Percentiles rank a stretch among this genome's conserved stretches.
These are phyloP conservation scores for Clistopyga incitator DNA, from an alignment of 2,888 invertebrate genomes.

Conservation along the genomic window DNA sequence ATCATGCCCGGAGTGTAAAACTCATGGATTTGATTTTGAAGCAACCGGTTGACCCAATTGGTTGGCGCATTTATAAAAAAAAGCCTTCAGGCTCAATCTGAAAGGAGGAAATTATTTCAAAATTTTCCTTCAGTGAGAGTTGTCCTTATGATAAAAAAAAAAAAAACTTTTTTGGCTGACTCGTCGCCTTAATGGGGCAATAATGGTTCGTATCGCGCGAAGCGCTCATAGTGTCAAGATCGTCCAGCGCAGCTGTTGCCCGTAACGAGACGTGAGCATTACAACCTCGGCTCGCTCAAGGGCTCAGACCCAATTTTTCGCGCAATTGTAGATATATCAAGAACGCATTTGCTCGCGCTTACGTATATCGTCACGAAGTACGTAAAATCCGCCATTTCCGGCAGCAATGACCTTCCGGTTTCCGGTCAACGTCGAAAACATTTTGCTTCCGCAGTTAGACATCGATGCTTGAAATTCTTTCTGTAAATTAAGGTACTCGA, in stretches of 20 bases:
- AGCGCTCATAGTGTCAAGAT: slow-evolving; percentile 45
- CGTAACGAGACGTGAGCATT: slow-evolving; percentile 20
- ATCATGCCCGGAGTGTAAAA: no score
- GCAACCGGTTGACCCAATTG: no score
- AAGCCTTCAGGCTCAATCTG: no score
- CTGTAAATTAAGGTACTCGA: not conserved
- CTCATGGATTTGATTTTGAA: no score
- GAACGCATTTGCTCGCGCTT: slow-evolving; percentile 30
- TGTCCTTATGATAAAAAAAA: no score
- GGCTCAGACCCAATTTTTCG: slow-evolving; percentile 44
- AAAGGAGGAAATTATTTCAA: no score
- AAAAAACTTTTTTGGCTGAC: no score
- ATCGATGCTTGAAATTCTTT: not conserved
- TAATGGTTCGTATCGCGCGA: slow-evolving; percentile 12
- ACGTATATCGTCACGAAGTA: slow-evolving; percentile 17
- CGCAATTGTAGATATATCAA: slow-evolving; percentile 40
- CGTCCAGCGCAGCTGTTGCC: slow-evolving; percentile 37
- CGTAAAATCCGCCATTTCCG: slow-evolving; percentile 50
- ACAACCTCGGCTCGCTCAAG: slow-evolving; percentile 51
- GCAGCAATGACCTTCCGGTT: slow-evolving; percentile 53
- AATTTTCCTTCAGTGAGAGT: no score
- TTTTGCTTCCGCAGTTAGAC: slow-evolving; percentile 18
- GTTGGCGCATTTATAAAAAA: no score
- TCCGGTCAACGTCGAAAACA: slow-evolving; percentile 37
- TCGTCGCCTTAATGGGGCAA: not conserved